Conservation (phyloP, 2,888 invertebrate genomes). For the Onthophagus sagittarius region DNA sequence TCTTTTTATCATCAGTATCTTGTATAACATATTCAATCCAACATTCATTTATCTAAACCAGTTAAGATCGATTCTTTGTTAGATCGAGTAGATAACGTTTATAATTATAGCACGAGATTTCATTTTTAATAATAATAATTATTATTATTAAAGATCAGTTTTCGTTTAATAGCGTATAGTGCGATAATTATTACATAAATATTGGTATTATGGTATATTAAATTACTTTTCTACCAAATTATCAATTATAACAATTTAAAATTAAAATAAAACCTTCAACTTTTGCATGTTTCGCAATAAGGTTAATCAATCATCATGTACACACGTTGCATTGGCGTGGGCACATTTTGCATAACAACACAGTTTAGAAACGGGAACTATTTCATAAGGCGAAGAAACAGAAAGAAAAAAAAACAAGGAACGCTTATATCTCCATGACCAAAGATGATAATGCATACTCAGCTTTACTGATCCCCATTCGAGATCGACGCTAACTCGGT, state of each 20-base stretch:
- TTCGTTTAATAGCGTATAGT: no score
- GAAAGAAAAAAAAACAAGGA: background rate
- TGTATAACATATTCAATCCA: no score
- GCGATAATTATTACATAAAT: no score
- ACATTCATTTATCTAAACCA: no score
- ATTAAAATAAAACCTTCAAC: background rate
- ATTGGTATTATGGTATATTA: no score
- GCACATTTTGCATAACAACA: background rate
- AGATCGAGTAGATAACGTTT: no score
- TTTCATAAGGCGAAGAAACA: background rate
- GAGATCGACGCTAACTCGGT: background rate
- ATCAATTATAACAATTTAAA: background rate
- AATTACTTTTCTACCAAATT: background rate
- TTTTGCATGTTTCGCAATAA: background rate
- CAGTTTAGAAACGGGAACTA: background rate
- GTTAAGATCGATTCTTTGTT: no score
- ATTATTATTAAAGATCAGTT: no score
- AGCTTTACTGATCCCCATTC: background rate
- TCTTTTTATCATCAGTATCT: no score
- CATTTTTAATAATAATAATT: no score
- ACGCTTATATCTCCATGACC: background rate
- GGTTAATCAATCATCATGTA: background rate
- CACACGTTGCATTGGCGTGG: background rate
- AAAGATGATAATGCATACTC: background rate
- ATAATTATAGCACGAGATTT: no score